Conservation (phyloP, 2,888 invertebrate genomes). For the Agrilus biguttatus region DNA sequence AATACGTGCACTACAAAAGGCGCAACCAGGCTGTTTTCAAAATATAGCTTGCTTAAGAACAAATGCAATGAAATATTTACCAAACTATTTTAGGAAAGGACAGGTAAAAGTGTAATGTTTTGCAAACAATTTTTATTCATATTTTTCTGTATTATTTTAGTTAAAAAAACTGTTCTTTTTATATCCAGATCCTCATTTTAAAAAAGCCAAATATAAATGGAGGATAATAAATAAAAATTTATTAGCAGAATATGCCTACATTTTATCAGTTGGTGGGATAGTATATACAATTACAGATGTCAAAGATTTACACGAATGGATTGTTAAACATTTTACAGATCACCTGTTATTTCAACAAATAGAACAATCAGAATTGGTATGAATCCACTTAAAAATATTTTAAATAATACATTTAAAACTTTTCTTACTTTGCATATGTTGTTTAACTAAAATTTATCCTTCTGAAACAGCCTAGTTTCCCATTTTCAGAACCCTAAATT, state of each 20-base stretch:
- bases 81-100: slow-evolving; percentile 89
- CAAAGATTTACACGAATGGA: slow-evolving; percentile 93
- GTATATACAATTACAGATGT: slow-evolving; percentile 98
- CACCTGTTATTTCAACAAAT: slow-evolving; percentile 82
- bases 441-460: background rate
- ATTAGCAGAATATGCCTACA: slow-evolving; percentile 94
- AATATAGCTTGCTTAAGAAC: slow-evolving; percentile 92
- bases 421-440: background rate
- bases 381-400: slow-evolving; percentile 10
- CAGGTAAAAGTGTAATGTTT: slow-evolving; percentile 44
- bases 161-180: slow-evolving; percentile 95
- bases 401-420: background rate
- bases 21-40: slow-evolving; percentile 62
- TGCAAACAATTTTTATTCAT: background rate
- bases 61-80: slow-evolving; percentile 99
- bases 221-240: slow-evolving; percentile 88
- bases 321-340: slow-evolving; percentile 77
- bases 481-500: too few relatives aligned
- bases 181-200: slow-evolving; percentile 99
- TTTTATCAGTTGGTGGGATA: slow-evolving; percentile 67
- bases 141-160: slow-evolving; percentile 34
- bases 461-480: too few relatives aligned
- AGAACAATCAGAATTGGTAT: slow-evolving; percentile 60
- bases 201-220: slow-evolving; percentile 98
- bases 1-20: slow-evolving; percentile 69